These are phyloP conservation scores for Charaxes varanes DNA, from an alignment of 1,140 invertebrate species.

Conservation along the genomic window DNA sequence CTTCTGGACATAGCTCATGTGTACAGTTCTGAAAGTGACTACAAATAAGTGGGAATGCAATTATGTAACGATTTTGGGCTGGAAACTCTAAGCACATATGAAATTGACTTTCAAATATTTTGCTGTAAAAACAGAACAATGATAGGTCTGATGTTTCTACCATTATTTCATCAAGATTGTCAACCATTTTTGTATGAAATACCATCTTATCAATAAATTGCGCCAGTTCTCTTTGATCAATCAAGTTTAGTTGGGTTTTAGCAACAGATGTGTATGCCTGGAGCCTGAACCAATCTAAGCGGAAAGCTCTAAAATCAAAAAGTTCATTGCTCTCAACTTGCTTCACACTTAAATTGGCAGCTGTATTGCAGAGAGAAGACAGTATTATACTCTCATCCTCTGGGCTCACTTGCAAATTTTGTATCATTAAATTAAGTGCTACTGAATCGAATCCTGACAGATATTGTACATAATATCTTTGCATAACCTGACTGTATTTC, in stretches of 20 bases:
- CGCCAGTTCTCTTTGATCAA: constrained; percentile 91
- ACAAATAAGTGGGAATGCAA: constrained; percentile 98
- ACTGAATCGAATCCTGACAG: constrained; percentile 96
- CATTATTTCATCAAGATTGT: constrained; percentile 97
- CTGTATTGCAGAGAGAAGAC: constrained; percentile 93
- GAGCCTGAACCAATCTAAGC: constrained; percentile 97
- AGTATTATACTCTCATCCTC: constrained; percentile 97
- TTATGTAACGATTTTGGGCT: constrained; percentile 97
- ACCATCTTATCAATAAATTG: constrained; percentile 95
- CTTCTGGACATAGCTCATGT: constrained; percentile 98
- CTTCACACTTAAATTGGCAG: constrained; percentile 91
- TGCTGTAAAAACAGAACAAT: constrained; percentile 97
- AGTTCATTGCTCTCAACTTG: constrained; percentile 98
- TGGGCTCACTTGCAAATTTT: constrained; percentile 88
- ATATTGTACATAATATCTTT: constrained; percentile 98
- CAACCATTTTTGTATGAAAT: constrained; percentile 99
- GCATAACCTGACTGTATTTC: constrained; percentile 97
- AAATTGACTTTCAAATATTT: constrained; percentile 98
- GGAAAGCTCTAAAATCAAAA: constrained; percentile 96
- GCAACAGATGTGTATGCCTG: constrained; percentile 94
- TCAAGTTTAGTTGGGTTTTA: constrained; percentile 87
- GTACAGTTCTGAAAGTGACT: constrained; percentile 98
- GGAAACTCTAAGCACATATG: constrained; percentile 99
- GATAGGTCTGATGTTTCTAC: constrained; percentile 97
- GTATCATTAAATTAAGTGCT: constrained; percentile 92